Conservation (phyloP, 2,888 invertebrate species). For the Microplitis deprimator region DNA sequence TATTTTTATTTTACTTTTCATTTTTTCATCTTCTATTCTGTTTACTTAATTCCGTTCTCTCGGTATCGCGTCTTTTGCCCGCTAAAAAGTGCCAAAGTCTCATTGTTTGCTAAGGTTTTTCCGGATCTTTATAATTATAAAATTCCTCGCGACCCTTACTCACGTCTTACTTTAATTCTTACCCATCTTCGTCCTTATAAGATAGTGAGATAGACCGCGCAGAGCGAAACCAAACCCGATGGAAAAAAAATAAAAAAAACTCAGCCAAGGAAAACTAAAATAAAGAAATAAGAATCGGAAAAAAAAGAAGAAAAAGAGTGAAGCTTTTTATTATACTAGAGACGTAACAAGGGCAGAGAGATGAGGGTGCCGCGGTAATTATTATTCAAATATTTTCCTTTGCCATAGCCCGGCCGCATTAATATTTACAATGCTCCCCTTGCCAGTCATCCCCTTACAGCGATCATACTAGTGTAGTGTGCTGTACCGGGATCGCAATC, state of each 20-base stretch:
- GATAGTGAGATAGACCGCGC: conserved; percentile 41
- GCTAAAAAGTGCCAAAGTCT: conserved; percentile 42
- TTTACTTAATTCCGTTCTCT: background rate
- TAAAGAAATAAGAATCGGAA: conserved; percentile 21
- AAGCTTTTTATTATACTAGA: conserved; percentile 50
- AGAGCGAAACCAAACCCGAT: background rate
- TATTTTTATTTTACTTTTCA: conserved; percentile 39
- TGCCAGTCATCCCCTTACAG: conserved; percentile 19
- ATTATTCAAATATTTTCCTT: conserved; percentile 69
- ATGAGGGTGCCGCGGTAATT: conserved; percentile 54
- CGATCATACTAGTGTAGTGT: conserved; percentile 13
- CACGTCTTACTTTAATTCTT: conserved; percentile 46
- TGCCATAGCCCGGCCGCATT: conserved; percentile 56
- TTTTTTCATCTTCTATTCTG: conserved; percentile 34
- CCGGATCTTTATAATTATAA: conserved; percentile 67
- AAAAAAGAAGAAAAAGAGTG: conserved; percentile 24
- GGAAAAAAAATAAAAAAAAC: background rate
- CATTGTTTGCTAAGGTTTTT: conserved; percentile 57
- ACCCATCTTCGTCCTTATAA: background rate
- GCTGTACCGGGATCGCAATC: conserved; percentile 1
- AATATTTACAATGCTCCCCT: conserved; percentile 63
- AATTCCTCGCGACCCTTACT: conserved; percentile 62
- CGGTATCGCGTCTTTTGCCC: background rate
- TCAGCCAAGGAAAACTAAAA: background rate
- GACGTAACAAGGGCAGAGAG: conserved; percentile 54